Evolutionary conservation across 2,797 vertebrate genomes (phyloP), one percentile per base, ranked within the genome.

Genomic region (Remorina albescens): DNA sequence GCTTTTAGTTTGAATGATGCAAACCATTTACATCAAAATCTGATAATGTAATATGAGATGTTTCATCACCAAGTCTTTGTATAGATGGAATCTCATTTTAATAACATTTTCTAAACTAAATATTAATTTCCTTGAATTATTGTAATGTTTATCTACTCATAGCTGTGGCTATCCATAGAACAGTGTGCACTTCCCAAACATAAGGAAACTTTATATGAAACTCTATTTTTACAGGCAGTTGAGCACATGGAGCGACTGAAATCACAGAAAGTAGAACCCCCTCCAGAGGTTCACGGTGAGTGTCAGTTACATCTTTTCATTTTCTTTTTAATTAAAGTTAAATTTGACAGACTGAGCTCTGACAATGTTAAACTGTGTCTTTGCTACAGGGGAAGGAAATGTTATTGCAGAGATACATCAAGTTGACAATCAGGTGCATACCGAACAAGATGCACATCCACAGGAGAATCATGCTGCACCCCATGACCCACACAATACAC

Each of bases 171-270:
- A n/a, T 23, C 25, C 6, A 32, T 4, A 19, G 6, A 26, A 61
- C 19, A 19, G 15, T 51, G n/a, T 67, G 39, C n/a, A 18, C 4
- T 30, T 10, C 15, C 8, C 11, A 58, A 36, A 74, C 51, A 2
- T 21, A 49, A 55, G 9, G n/a, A 39, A 42, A 64, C 2, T 1
- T 61, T 23, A 19, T 18, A 47, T 67, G 4, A 51, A 62, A 39
- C 44, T 56, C 1, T 3, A 13, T 76, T 49, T 1, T 82, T 85
- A 54, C 80, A 99, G 98, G 98, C 96, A 0, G 95, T 98, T 51
- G 96, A 98, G 69, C 97, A 99, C 69, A 96, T 99, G 97, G 97
- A 98, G 79, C 94, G 95, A 36, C 94, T 97, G 81, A 98, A 96
- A 91, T 89, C 94, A 47, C 96, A 97, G 71, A 96, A 96, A 64